Conservation (phyloP, 2,797 vertebrate genomes). For the Silurus aristotelis region DNA sequence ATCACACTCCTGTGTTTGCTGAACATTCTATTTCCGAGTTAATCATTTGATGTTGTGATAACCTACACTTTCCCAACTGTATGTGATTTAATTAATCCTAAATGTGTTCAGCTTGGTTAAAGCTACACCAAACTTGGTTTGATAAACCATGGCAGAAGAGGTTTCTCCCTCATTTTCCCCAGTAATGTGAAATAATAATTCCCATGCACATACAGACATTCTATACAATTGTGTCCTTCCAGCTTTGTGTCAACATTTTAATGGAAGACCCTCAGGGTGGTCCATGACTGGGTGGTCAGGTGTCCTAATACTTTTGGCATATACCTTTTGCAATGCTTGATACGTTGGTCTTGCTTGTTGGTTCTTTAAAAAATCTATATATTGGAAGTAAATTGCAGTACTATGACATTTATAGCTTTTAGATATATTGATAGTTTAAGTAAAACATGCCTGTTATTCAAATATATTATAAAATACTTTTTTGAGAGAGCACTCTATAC, state of each 20-base stretch:
- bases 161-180: not conserved
- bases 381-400: not conserved
- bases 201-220: not conserved
- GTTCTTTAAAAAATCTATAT: not conserved
- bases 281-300: not conserved
- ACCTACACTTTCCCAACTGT: not conserved
- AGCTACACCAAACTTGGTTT: not conserved
- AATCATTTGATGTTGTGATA: not conserved
- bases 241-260: not conserved
- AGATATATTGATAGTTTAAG: not conserved
- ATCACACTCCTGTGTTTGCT: not conserved
- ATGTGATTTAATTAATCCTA: not conserved
- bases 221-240: not conserved
- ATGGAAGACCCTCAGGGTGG: not conserved
- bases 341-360: not conserved
- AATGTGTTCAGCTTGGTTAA: not conserved
- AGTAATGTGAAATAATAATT: not conserved
- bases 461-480: not conserved
- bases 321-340: not conserved
- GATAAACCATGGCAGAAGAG: not conserved
- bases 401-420: not conserved
- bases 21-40: not conserved
- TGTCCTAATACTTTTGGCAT: not conserved
- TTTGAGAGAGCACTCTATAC: not conserved
- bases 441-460: not conserved